Conservation (phyloP, 2,797 vertebrate genomes). For the Danio choprae region DNA sequence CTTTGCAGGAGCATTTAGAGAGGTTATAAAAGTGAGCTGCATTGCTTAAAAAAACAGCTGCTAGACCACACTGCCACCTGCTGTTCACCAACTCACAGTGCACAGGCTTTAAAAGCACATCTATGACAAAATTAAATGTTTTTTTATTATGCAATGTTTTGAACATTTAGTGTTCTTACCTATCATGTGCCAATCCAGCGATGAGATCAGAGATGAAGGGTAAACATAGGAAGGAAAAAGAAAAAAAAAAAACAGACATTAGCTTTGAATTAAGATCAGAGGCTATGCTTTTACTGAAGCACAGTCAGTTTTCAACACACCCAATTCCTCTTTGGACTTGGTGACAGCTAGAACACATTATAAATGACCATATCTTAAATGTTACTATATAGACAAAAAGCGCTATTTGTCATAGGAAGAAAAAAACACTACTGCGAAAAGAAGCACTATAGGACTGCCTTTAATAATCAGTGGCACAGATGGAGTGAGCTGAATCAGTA, state of each 20-base stretch:
- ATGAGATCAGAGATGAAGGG: slow-evolving; percentile 26
- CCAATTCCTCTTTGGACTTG: not conserved
- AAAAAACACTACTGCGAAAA: not conserved
- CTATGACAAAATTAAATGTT: not conserved
- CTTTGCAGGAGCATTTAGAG: not conserved
- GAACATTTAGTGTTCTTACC: slow-evolving; percentile 68
- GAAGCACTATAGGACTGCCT: not conserved
- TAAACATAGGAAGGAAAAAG: slow-evolving; percentile 56
- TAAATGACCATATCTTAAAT: not conserved
- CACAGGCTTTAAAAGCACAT: slow-evolving; percentile 17
- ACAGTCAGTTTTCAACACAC: not conserved
- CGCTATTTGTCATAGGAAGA: not conserved
- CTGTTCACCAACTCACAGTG: slow-evolving; percentile 61
- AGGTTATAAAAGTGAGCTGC: not conserved
- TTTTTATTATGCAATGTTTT: not conserved
- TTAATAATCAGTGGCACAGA: slow-evolving; percentile 31
- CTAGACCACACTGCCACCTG: slow-evolving; percentile 77
- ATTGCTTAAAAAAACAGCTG: not conserved
- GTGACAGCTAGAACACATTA: not conserved
- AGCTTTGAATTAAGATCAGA: not conserved
- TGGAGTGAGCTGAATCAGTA: slow-evolving; percentile 15
- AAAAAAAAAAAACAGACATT: not conserved
- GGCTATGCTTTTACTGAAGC: not conserved
- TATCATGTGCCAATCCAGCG: slow-evolving; percentile 51
- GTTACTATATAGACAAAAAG: not conserved